Evolutionary conservation across 2,888 invertebrate species (phyloP).

Genomic region (Eupithecia subumbrata): DNA sequence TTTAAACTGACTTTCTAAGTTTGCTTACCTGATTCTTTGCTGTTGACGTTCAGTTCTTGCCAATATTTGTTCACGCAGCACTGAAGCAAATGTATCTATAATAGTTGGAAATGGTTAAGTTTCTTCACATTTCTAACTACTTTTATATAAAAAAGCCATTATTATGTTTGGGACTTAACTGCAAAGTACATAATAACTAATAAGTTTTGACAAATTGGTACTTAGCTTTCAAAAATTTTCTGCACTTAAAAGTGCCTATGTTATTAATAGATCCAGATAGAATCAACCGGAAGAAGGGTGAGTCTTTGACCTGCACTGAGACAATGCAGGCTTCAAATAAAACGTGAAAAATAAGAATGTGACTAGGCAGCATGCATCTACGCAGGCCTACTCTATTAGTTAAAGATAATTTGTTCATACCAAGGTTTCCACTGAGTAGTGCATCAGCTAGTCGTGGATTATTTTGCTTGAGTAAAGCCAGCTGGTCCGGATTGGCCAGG

Average conservation of each 20-base stretch:
- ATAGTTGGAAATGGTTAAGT: conserved; percentile 40
- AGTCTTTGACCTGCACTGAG: neutral
- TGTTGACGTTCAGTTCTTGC: conserved; percentile 92
- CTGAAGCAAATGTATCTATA: conserved; percentile 90
- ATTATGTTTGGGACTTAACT: neutral
- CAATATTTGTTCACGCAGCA: conserved; percentile 92
- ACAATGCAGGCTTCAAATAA: neutral
- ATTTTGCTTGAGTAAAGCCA: conserved; percentile 95
- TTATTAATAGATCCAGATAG: neutral
- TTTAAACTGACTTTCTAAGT: neutral
- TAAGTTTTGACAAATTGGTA: neutral
- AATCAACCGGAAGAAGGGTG: neutral
- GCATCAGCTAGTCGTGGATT: conserved; percentile 97
- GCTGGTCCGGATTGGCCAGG: conserved; percentile 94
- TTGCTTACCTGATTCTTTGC: conserved; percentile 85
- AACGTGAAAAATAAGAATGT: neutral
- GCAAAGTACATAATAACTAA: neutral
- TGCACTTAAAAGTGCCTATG: neutral
- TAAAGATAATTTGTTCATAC: conserved; percentile 65
- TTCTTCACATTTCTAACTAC: neutral
- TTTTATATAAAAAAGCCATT: neutral
- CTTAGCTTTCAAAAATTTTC: neutral
- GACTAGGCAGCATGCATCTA: neutral
- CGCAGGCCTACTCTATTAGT: neutral
- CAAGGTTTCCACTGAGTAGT: conserved; percentile 91